Evolutionary conservation across 2,888 invertebrate species (phyloP).

Genomic region (Melinaea menophilus): DNA sequence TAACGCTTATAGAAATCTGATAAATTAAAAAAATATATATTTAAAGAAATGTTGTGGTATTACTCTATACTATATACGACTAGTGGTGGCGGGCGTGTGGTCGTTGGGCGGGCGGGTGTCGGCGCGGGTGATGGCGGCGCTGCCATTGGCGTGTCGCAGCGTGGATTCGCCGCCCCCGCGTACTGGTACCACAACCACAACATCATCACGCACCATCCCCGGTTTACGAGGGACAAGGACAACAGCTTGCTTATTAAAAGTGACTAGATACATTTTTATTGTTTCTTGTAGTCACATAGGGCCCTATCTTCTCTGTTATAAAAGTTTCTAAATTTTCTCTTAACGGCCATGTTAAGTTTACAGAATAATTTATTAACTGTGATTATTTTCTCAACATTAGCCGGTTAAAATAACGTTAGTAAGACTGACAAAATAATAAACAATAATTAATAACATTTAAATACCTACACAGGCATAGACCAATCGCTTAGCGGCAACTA

Average conservation of each 20-base stretch:
- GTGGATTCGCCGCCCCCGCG: conserved; percentile 70
- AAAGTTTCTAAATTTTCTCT: too few relatives aligned
- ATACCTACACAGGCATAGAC: conserved; percentile 77
- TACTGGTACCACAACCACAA: conserved; percentile 74
- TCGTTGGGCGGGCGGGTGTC: conserved; percentile 76
- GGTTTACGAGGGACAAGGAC: conserved; percentile 66
- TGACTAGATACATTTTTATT: conserved; percentile 40
- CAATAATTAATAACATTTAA: not conserved
- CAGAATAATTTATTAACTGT: not conserved
- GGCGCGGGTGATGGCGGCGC: conserved; percentile 61
- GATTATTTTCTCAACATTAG: not conserved
- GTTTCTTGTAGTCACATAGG: not conserved
- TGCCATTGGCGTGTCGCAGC: conserved; percentile 63
- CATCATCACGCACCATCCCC: conserved; percentile 72
- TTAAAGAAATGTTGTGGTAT: conserved; percentile 6
- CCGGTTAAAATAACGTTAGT: too few relatives aligned
- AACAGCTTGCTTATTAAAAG: conserved; percentile 70
- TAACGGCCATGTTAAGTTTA: not conserved
- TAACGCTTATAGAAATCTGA: too few relatives aligned
- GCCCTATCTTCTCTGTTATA: too few relatives aligned
- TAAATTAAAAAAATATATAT: not conserved
- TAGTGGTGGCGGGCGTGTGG: conserved; percentile 81
- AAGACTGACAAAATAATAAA: not conserved
- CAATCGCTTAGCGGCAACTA: conserved; percentile 87
- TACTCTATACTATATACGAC: not conserved